Evolutionary conservation across 2,113 vertebrate species (phyloP), one percentile per base, ranked within the genome.

Genomic region (Neopipo cinnamomea): DNA sequence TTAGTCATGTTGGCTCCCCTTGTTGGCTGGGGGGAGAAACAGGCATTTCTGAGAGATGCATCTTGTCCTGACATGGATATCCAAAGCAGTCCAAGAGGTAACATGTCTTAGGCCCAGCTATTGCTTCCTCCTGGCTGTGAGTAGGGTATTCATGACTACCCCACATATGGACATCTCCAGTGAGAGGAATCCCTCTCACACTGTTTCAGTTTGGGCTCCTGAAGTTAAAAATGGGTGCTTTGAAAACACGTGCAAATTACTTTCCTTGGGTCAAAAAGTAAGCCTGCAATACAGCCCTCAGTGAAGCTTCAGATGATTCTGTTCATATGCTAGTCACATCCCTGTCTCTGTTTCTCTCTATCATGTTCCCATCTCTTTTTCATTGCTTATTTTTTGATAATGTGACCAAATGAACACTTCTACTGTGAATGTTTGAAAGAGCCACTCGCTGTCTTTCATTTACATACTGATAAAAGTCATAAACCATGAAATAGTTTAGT

Each of bases 401-500:
- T 44, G 39, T 76, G 75, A 62, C 68, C 79, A 93, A 86, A 93
- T 67, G 63, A 93, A 63, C 30, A 25, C 50, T 77, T 90, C 12
- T 55, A 63, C 50, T 37, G 39, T 59, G 58, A 83, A 50, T 0
- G 1, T 88, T 70, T 85, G 55, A 68, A 82, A 92, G 41, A 92
- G 15, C 12, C 63, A 63, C 55, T 93, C 2, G 5, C 67, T 17
- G 16, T 50, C 88, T 91, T 70, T 71, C 68, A 91, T 96, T 93
- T 91, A 27, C 68, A 77, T 90, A 42, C 72, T 88, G 82, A 90
- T 93, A 80, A 79, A 91, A 94, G 67, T 50, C 78, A 80, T 74
- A 86, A 83, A n/a, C 82, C 93, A 59, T 93, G 88, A 96, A 94
- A 96, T 88, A 77, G 52, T 21, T 47, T 55, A 80, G 78, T 52